phyloP scores from a whole-genome alignment of 2,797 vertebrate genomes.

The Aeoliscus strigatus region DNA sequence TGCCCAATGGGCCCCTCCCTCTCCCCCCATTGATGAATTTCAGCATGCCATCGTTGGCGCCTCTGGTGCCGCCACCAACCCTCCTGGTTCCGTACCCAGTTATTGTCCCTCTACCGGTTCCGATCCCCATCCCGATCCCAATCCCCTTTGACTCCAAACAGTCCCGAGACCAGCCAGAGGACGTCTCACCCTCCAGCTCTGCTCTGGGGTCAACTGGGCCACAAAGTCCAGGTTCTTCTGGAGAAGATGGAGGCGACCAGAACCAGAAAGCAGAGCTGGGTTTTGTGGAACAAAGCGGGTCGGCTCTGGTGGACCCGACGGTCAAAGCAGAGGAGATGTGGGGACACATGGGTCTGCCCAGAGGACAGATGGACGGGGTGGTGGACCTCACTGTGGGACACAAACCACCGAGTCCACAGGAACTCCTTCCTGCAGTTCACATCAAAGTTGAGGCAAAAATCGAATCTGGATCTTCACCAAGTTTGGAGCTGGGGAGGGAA shows the following conservation, averaged over 20 bases:
- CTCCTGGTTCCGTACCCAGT: slow-evolving; percentile 97
- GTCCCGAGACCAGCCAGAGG: slow-evolving; percentile 84
- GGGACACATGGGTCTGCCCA: slow-evolving; percentile 71
- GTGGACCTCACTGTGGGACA: slow-evolving; percentile 93
- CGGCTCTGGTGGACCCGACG: slow-evolving; percentile 83
- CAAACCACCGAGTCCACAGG: too few species aligned
- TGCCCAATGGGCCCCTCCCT: slow-evolving; percentile 91
- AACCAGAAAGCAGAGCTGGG: slow-evolving; percentile 81
- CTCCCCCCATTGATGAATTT: slow-evolving; percentile 96
- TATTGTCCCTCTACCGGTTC: slow-evolving; percentile 94
- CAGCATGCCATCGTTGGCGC: slow-evolving; percentile 94
- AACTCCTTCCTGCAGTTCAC: slow-evolving; percentile 80
- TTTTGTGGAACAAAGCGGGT: slow-evolving; percentile 75
- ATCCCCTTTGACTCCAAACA: slow-evolving; percentile 87
- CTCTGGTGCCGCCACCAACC: slow-evolving; percentile 94
- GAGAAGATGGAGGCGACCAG: slow-evolving; percentile 66
- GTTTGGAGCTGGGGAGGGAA: slow-evolving; percentile 70
- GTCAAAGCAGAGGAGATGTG: slow-evolving; percentile 84
- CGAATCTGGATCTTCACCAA: slow-evolving; percentile 64
- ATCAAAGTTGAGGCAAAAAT: slow-evolving; percentile 86
- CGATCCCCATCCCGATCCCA: slow-evolving; percentile 95
- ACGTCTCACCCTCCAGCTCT: slow-evolving; percentile 78
- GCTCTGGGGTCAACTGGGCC: slow-evolving; percentile 77
- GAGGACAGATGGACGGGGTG: slow-evolving; percentile 84
- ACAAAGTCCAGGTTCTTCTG: slow-evolving; percentile 70